Evolutionary conservation across 1,140 invertebrate species (phyloP).

Genomic region (Mylabris phalerata): DNA sequence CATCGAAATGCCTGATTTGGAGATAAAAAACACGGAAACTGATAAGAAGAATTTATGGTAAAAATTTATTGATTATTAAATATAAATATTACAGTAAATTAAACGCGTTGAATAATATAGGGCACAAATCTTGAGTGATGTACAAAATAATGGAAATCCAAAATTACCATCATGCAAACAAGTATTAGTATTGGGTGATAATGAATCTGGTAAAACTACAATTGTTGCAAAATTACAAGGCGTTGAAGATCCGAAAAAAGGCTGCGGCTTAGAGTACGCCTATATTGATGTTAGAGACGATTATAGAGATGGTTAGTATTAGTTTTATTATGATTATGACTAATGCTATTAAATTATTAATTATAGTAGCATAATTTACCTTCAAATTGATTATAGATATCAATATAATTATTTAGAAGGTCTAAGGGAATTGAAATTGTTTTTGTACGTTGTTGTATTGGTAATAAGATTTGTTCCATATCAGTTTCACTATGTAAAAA

Average conservation of each 20-base stretch:
- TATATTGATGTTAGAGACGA: constrained; percentile 98
- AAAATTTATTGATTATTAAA: constrained; percentile 1
- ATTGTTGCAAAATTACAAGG: constrained; percentile 90
- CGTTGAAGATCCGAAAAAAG: constrained; percentile 94
- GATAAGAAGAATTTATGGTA: constrained; percentile 12
- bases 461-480: neutral
- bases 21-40: constrained; percentile 1
- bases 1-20: neutral
- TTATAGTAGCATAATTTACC: neutral
- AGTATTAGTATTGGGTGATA: constrained; percentile 87
- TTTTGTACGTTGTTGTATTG: neutral
- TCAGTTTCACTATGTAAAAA: neutral
- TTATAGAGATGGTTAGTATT: constrained; percentile 82
- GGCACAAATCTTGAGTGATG: constrained; percentile 89
- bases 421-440: neutral
- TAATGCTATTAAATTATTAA: too few species aligned
- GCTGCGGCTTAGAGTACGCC: constrained; percentile 95
- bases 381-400: neutral
- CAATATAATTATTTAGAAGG: neutral
- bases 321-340: neutral
- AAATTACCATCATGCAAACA: constrained; percentile 91
- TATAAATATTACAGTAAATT: neutral
- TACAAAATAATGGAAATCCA: constrained; percentile 88
- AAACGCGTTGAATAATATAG: constrained; percentile 46
- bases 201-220: constrained; percentile 96